Evolutionary conservation across 1,140 invertebrate genomes (phyloP), one percentile per base, ranked within the genome.

Genomic region (Antheraea pernyi): DNA sequence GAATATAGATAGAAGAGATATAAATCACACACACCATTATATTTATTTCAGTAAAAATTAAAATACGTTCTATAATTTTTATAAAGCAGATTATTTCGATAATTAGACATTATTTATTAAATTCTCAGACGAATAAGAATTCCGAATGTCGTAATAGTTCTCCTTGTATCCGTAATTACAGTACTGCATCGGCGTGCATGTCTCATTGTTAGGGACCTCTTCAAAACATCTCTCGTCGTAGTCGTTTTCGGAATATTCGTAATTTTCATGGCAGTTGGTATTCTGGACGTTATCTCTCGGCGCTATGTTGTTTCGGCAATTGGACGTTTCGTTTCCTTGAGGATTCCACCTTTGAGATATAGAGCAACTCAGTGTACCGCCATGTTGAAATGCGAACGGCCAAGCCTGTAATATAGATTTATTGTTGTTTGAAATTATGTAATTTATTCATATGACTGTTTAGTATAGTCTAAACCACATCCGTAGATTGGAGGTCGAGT

Each of bases 361-460:
- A 0, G 84, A 76, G 68, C 89, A 91, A 67, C 86, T 88, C 18
- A 91, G 67, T 0, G 80, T 73, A 0, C 89, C 88, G 7, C 89
- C 89, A 67, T 91, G 87, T 79, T 91, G 89, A 61, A 91, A 91
- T 8, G 89, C 84, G 58, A 91, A 91, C 8, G 89, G 88, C 89
- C 89, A 91, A 16, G 88, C 89, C 89, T 91, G 83, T 22, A 77
- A 76, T 30, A 74, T 22, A 22, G 10, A 61, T 11, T 30, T 13
- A 22, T 61, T 9, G 22, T 9, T 61, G 19, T 30, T 30, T 30
- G 4, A 30, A 30, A 30, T n/a, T n/a, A n/a, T n/a, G n/a, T n/a
- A 30, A 2, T 30, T 30, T 30, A 30, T 30, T 2, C 22, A 30
- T 30, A n/a, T n/a, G n/a, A n/a, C n/a, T n/a, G n/a, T n/a, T n/a